phyloP scores from a whole-genome alignment of 2,888 invertebrate species.

The Heteropelma amictum region DNA sequence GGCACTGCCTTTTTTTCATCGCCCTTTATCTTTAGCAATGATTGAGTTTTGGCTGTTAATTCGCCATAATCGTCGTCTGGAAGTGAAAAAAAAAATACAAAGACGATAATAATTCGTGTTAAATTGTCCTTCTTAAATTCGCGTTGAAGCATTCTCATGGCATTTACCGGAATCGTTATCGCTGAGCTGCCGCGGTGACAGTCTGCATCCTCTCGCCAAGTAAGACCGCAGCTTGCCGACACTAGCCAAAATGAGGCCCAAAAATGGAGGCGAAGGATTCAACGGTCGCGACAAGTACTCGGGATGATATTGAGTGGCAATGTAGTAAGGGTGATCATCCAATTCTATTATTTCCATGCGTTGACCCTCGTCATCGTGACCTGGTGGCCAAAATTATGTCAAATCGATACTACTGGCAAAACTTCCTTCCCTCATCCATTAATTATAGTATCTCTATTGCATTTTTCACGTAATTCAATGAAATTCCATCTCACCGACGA shows the following conservation, averaged over 20 bases:
- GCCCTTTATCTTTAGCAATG: no score
- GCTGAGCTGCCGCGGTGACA: conserved; percentile 86
- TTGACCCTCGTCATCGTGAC: conserved; percentile 87
- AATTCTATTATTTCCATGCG: conserved; percentile 97
- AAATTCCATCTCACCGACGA: conserved; percentile 85
- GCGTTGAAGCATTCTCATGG: no score
- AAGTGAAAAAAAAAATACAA: neutral
- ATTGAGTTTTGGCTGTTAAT: neutral
- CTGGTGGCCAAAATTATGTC: conserved; percentile 72
- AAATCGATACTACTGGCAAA: neutral
- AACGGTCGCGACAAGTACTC: conserved; percentile 96
- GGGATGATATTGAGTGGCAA: conserved; percentile 98
- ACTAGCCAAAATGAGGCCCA: conserved; percentile 95
- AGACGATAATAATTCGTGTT: neutral
- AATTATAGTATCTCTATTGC: no score
- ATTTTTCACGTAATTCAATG: neutral
- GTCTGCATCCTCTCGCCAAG: conserved; percentile 85
- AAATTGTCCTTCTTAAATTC: no score
- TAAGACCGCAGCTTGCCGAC: conserved; percentile 88
- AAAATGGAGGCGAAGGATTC: conserved; percentile 95
- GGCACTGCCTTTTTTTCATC: no score
- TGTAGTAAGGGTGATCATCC: conserved; percentile 93
- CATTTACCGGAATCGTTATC: conserved; percentile 85
- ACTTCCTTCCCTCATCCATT: no score
- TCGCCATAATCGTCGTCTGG: neutral